Evolutionary conservation across 2,888 invertebrate species (phyloP).

Genomic region (Erebia palarica): DNA sequence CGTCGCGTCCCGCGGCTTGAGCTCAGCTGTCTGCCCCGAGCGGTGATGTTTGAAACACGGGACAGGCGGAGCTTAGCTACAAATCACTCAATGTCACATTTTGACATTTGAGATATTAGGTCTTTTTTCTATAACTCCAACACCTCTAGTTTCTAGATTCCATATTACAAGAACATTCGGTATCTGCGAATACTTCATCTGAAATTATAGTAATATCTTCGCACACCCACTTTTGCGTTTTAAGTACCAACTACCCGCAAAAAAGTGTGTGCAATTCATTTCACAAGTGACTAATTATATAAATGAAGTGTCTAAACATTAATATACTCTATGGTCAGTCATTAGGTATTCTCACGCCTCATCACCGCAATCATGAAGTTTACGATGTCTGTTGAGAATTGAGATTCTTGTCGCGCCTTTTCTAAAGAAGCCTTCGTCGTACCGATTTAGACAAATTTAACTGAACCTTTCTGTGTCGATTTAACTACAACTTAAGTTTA

Average conservation of each 20-base stretch:
- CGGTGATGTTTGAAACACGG: constrained; percentile 84
- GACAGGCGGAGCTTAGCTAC: constrained; percentile 84
- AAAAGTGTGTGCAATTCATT: neutral
- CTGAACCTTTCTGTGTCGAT: constrained; percentile 19
- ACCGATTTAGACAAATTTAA: constrained; percentile 22
- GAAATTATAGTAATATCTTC: constrained; percentile 10
- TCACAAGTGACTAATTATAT: neutral
- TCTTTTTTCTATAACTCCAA: constrained; percentile 81
- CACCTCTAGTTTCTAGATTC: constrained; percentile 62
- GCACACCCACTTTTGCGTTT: neutral
- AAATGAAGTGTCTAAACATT: constrained; percentile 30
- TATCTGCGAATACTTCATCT: constrained; percentile 11
- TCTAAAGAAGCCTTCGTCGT: constrained; percentile 46
- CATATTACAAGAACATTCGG: constrained; percentile 17
- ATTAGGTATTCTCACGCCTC: constrained; percentile 66
- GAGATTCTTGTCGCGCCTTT: constrained; percentile 58
- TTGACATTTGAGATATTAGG: constrained; percentile 84
- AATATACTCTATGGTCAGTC: constrained; percentile 49
- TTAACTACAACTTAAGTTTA: constrained; percentile 9
- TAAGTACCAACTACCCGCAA: neutral
- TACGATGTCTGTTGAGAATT: constrained; percentile 52
- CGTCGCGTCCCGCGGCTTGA: constrained; percentile 73
- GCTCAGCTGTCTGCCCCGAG: constrained; percentile 80
- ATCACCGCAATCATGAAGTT: constrained; percentile 68
- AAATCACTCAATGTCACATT: constrained; percentile 84